Evolutionary conservation across 2,888 invertebrate species (phyloP).

Genomic region (Camponotus fellah): DNA sequence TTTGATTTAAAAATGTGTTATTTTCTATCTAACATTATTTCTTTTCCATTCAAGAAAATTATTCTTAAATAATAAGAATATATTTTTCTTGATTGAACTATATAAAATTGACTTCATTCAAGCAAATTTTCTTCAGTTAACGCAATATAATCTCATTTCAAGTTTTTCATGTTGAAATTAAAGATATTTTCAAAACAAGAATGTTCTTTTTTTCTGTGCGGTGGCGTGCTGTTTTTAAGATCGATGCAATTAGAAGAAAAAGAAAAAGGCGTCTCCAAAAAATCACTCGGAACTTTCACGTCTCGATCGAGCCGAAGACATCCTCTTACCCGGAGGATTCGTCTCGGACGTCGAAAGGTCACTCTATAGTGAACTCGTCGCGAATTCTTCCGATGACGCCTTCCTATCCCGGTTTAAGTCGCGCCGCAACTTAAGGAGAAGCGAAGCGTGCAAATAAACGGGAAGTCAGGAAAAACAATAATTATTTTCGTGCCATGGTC

Average conservation of each 20-base stretch:
- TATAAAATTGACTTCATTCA: too few relatives aligned
- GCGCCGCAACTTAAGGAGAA: slow-evolving; percentile 59
- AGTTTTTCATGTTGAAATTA: too few relatives aligned
- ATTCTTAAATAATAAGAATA: too few relatives aligned
- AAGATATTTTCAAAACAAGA: too few relatives aligned
- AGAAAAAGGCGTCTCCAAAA: neutral
- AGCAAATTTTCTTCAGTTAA: too few relatives aligned
- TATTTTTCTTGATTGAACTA: too few relatives aligned
- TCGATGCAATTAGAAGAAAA: neutral
- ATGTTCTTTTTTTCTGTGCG: too few relatives aligned
- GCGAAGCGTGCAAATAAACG: slow-evolving; percentile 65
- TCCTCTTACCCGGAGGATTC: slow-evolving; percentile 1
- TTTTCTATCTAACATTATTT: too few relatives aligned
- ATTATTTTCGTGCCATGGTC: slow-evolving; percentile 50
- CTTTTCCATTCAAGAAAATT: too few relatives aligned
- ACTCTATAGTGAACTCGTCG: slow-evolving; percentile 73
- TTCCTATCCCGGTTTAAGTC: slow-evolving; percentile 58
- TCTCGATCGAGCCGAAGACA: neutral
- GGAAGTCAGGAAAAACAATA: slow-evolving; percentile 52
- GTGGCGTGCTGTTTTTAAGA: slow-evolving; percentile 16
- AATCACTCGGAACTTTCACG: slow-evolving; percentile 24
- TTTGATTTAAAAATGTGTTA: too few relatives aligned
- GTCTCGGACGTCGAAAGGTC: slow-evolving; percentile 56
- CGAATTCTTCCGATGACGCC: slow-evolving; percentile 58
- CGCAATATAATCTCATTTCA: too few relatives aligned